These are phyloP conservation scores for Gonioctena quinquepunctata DNA, from an alignment of 1,140 invertebrate species.

Conservation along the genomic window DNA sequence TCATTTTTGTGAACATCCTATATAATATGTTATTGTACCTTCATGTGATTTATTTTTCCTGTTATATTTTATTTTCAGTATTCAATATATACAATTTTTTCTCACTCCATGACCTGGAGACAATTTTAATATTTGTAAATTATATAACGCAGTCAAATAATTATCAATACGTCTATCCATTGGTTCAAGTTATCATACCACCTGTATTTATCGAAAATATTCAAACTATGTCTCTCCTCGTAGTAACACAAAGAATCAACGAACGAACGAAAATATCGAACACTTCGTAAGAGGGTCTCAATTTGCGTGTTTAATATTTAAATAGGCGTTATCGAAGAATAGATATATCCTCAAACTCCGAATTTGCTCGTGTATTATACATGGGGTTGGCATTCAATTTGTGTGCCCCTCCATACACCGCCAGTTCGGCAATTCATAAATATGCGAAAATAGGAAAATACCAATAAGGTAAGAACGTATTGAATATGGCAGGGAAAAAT, in stretches of 20 bases:
- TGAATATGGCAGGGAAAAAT: conserved; percentile 18
- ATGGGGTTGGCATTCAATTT: conserved; percentile 43
- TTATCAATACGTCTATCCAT: too few relatives aligned
- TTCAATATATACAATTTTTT: too few relatives aligned
- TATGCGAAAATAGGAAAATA: conserved; percentile 33
- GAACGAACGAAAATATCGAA: conserved; percentile 22
- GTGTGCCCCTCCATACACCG: conserved; percentile 17
- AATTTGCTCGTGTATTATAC: conserved; percentile 40
- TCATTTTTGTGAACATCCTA: too few relatives aligned
- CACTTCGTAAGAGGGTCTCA: conserved; percentile 30
- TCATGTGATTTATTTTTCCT: too few relatives aligned
- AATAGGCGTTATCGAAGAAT: conserved; percentile 40
- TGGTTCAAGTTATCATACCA: too few relatives aligned
- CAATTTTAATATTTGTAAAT: too few relatives aligned
- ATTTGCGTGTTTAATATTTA: conserved; percentile 43
- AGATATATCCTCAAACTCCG: conserved; percentile 38
- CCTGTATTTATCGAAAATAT: neutral
- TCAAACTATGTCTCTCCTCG: neutral
- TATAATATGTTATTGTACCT: too few relatives aligned
- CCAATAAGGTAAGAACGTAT: conserved; percentile 30
- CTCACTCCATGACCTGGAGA: too few relatives aligned
- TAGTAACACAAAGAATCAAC: neutral
- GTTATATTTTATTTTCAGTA: too few relatives aligned
- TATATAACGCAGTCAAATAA: too few relatives aligned
- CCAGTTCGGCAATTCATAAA: conserved; percentile 28